Evolutionary conservation across 2,113 vertebrate species (phyloP).

Genomic region (Castor canadensis): DNA sequence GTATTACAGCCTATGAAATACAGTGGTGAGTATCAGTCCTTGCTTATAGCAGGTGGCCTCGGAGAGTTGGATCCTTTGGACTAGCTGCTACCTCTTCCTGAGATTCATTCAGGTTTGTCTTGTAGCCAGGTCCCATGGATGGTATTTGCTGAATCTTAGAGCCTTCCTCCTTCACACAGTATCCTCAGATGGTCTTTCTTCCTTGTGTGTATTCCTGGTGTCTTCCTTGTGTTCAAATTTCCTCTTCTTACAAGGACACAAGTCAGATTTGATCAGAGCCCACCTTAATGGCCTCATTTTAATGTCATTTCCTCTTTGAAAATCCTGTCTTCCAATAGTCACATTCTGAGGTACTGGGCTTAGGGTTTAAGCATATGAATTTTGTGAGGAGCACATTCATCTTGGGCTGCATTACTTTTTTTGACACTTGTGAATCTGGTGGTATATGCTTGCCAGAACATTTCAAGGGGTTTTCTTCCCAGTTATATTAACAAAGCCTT

Average conservation of each 20-base stretch:
- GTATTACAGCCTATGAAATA: background rate
- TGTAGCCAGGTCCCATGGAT: background rate
- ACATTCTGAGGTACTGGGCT: background rate
- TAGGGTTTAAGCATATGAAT: background rate
- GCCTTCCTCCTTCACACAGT: background rate
- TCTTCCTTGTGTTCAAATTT: background rate
- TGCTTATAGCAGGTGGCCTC: background rate
- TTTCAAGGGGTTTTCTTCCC: background rate
- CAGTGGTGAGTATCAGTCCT: fast-evolving
- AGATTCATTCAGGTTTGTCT: background rate
- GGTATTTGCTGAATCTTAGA: background rate
- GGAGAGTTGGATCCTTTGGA: background rate
- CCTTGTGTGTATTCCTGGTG: background rate
- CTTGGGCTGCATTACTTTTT: background rate
- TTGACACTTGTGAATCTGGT: background rate
- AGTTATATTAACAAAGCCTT: background rate
- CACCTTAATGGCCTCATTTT: background rate
- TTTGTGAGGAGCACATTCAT: background rate
- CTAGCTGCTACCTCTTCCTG: no score
- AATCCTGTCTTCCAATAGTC: background rate
- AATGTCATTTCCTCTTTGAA: background rate
- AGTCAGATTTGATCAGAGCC: background rate
- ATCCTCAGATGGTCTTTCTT: background rate
- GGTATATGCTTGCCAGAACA: background rate
- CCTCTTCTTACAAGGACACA: background rate